Conservation (phyloP, 2,113 vertebrate species). For the Progne subis region DNA sequence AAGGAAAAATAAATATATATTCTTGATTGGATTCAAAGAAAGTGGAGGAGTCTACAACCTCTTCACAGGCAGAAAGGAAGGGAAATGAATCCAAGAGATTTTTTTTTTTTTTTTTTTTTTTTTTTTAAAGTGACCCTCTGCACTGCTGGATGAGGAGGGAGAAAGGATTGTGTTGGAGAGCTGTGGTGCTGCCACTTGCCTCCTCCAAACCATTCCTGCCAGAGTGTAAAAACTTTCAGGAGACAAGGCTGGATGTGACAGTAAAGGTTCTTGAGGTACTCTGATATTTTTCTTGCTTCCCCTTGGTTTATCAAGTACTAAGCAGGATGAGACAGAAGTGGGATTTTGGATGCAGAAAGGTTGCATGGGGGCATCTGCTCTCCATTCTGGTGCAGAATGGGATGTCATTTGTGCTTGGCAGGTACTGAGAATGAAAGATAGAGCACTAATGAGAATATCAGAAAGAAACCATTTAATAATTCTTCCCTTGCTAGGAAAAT, state of each 20-base stretch:
- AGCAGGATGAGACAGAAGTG: not conserved
- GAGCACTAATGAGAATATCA: slow-evolving; percentile 7
- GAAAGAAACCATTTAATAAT: slow-evolving; percentile 17
- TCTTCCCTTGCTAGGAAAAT: slow-evolving; percentile 24
- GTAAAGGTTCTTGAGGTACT: not conserved
- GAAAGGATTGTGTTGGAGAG: not conserved
- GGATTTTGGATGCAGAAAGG: not conserved
- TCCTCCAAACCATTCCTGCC: not conserved
- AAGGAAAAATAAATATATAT: not conserved
- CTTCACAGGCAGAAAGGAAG: not conserved
- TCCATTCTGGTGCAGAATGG: not conserved
- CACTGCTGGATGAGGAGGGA: not conserved
- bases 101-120: not conserved
- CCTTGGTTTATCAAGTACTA: not conserved
- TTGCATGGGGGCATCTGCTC: not conserved
- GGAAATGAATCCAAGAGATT: not conserved
- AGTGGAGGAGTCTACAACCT: not conserved
- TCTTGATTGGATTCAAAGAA: slow-evolving; percentile 13
- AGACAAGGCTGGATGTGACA: not conserved
- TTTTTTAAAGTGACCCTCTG: not conserved
- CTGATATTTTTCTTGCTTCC: not conserved
- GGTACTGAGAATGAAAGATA: not conserved
- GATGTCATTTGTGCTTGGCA: not conserved
- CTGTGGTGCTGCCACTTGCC: not conserved
- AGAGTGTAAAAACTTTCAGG: not conserved